phyloP scores from a whole-genome alignment of 2,888 invertebrate species.

The Nephrotoma flavescens region DNA sequence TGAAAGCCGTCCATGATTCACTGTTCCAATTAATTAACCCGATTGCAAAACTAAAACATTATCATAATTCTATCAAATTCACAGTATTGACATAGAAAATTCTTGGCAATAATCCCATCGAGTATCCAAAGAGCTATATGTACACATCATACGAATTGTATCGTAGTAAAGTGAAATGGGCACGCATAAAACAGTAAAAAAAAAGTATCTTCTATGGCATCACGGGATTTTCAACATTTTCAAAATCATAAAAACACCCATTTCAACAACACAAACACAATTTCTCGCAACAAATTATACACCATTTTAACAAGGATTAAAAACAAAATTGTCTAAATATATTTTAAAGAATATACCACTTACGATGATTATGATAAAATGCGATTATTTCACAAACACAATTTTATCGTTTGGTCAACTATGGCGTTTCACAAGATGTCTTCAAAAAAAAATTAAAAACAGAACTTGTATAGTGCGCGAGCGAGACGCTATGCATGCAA shows the following conservation, averaged over 20 bases:
- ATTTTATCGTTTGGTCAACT: conserved; percentile 13
- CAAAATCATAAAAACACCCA: neutral
- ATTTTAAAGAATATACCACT: neutral
- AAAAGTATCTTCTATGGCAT: neutral
- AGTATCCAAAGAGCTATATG: neutral
- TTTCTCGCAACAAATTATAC: neutral
- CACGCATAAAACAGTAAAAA: neutral
- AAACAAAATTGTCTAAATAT: neutral
- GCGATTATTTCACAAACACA: conserved; percentile 10
- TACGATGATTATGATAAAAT: conserved; percentile 12
- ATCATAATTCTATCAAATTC: neutral
- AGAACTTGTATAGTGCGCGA: conserved; percentile 3
- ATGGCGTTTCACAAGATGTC: conserved; percentile 13
- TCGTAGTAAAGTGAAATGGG: neutral
- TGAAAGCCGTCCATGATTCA: neutral
- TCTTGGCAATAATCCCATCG: neutral
- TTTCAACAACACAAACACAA: neutral
- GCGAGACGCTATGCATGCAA: neutral
- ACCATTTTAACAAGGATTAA: neutral
- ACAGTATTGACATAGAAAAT: neutral
- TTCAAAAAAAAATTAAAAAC: neutral
- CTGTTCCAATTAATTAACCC: neutral
- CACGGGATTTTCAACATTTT: neutral
- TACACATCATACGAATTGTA: neutral
- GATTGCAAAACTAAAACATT: neutral